Evolutionary conservation across 2,888 invertebrate species (phyloP), one percentile per base, ranked within the genome.

Genomic region (Tyria jacobaeae): DNA sequence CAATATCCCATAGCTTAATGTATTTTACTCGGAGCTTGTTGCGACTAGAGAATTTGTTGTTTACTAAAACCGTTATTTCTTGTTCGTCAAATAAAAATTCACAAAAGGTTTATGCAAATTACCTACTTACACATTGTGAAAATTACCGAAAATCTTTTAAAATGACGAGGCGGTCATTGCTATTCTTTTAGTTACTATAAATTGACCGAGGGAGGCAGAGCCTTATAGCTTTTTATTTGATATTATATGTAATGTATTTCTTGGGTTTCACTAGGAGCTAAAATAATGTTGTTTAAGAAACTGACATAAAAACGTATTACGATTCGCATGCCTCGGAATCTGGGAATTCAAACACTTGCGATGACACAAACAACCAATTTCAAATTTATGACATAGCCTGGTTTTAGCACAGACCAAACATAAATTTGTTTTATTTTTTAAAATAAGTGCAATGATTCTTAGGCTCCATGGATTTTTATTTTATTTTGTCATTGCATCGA

Each of bases 11-110:
- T 56, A 57, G 49, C 39, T 37, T 24, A 24, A 57, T 54, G 41
- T 50, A 39, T 57, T 57, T 15, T 49, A 50, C 21, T 49, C 25
- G 35, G 47, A 47, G 35, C 50, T 56, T 44, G 61, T 44, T 35
- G 51, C 55, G 47, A 56, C 34, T 15, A 17, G 17, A 57, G 39
- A 48, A 56, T 31, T 56, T 48, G 2, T 56, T 58, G 65, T 68
- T 49, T 61, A 60, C 57, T 50, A 52, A 64, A 62, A 60, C 51
- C 21, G 62, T 64, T 63, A 57, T 56, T 60, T 50, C 62, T 64
- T 71, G 58, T 68, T n/a, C n/a, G n/a, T n/a, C n/a, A n/a, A n/a
- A n/a, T n/a, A n/a, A 54, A 60, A 59, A 64, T 52, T 55, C 58
- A 60, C 58, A 50, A 31, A 27, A 71, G 60, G 55, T 56, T 41